Conservation (phyloP, 2,888 invertebrate genomes). For the Sicus ferrugineus region DNA sequence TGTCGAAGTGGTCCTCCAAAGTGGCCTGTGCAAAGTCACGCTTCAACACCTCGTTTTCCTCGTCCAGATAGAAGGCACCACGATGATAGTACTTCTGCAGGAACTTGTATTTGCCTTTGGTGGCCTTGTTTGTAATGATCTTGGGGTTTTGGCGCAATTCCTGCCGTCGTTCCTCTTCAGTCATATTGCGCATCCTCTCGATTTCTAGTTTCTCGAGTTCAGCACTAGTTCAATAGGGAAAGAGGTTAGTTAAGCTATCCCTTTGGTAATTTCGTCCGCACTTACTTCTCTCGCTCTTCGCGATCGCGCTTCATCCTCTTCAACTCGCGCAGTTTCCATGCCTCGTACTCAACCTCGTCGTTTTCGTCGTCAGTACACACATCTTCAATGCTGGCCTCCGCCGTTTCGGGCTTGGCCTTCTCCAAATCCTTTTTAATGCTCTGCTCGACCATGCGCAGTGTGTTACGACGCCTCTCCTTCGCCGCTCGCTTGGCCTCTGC, state of each 20-base stretch:
- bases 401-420: constrained; percentile 71
- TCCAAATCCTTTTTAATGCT: constrained; percentile 83
- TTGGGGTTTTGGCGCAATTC: constrained; percentile 93
- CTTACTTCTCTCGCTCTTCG: constrained; percentile 92
- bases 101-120: constrained; percentile 99
- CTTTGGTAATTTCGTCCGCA: background rate
- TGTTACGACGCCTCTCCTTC: constrained; percentile 88
- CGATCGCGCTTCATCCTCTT: constrained; percentile 95
- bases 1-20: constrained; percentile 98
- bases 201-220: constrained; percentile 90
- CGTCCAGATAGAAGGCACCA: constrained; percentile 97
- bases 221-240: constrained; percentile 68
- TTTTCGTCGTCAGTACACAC: constrained; percentile 95
- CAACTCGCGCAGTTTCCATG: constrained; percentile 97
- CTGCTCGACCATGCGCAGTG: constrained; percentile 89
- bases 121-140: constrained; percentile 89
- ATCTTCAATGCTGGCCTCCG: constrained; percentile 81
- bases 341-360: constrained; percentile 95
- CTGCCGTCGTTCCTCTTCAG: constrained; percentile 93
- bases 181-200: constrained; percentile 90
- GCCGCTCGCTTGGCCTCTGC: constrained; percentile 82
- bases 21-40: constrained; percentile 96
- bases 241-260: background rate
- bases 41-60: constrained; percentile 89
- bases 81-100: constrained; percentile 99